Evolutionary conservation across 92 coral and sea anemone species (phyloP).

Genomic region (Actinernus sp.): DNA sequence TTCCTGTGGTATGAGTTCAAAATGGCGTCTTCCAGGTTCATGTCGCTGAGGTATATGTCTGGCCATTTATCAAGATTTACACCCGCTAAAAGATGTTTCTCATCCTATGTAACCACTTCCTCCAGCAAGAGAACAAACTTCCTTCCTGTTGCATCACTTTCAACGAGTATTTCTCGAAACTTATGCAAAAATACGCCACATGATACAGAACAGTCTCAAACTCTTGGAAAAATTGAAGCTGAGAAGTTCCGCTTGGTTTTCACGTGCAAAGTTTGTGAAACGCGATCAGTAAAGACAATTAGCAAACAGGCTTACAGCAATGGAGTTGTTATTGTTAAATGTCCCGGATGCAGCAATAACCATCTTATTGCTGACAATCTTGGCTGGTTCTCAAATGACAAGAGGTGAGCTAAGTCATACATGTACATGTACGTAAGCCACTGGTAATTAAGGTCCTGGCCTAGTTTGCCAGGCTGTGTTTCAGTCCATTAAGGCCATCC

Average conservation of each 20-base stretch:
- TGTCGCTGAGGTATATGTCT: no score
- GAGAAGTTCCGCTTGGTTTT: slow-evolving; percentile 81
- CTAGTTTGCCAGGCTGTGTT: no score
- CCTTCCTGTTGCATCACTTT: background rate
- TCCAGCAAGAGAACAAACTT: background rate
- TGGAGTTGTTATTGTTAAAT: slow-evolving; percentile 95
- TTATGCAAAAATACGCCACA: slow-evolving; percentile 21
- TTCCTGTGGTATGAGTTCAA: slow-evolving; percentile 22
- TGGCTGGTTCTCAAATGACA: slow-evolving; percentile 86
- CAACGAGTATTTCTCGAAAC: slow-evolving; percentile 10
- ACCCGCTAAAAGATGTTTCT: no score
- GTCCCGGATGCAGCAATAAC: slow-evolving; percentile 88
- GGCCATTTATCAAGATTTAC: no score
- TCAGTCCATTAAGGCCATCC: no score
- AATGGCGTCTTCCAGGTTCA: slow-evolving; percentile 31
- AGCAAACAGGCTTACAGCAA: slow-evolving; percentile 89
- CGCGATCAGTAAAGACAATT: slow-evolving; percentile 81
- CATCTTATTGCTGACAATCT: slow-evolving; percentile 97
- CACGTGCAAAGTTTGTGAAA: slow-evolving; percentile 91
- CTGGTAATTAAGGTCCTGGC: no score
- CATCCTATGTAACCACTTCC: background rate
- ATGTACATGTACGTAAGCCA: background rate
- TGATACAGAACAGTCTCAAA: background rate
- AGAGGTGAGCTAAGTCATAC: slow-evolving; percentile 68
- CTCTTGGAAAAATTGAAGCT: slow-evolving; percentile 34